phyloP scores from a whole-genome alignment of 2,797 vertebrate species.

The Discoglossus pictus region DNA sequence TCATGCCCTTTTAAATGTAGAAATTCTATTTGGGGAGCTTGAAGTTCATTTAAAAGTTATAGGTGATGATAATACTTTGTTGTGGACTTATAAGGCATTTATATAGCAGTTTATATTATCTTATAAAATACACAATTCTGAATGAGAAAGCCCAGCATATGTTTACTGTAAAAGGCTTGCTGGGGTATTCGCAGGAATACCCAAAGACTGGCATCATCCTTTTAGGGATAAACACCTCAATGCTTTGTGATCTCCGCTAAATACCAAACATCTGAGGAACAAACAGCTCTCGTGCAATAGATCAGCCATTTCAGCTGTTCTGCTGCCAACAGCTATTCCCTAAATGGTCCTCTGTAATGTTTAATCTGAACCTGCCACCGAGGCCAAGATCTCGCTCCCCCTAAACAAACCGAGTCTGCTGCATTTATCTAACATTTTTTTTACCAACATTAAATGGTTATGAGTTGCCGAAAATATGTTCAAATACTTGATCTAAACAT shows the following conservation, averaged over 20 bases:
- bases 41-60: too few species aligned
- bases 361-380: not conserved
- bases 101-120: conserved; percentile 12
- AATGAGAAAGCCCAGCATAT: not conserved
- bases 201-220: conserved; percentile 4
- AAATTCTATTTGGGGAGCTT: too few species aligned
- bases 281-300: conserved; percentile 1
- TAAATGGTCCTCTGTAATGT: conserved; percentile 4
- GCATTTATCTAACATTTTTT: too few species aligned
- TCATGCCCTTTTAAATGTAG: too few species aligned
- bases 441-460: too few species aligned
- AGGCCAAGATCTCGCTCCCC: not conserved
- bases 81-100: too few species aligned
- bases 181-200: not conserved
- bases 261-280: not conserved
- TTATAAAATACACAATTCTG: conserved; percentile 1
- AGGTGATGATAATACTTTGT: too few species aligned
- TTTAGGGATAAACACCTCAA: conserved; percentile 3
- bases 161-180: conserved; percentile 29
- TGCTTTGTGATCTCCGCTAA: not conserved
- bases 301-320: not conserved
- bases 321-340: not conserved
- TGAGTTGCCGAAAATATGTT: too few species aligned
- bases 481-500: too few species aligned
- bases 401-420: not conserved